Conservation (phyloP, 2,113 vertebrate species). For the Aleadryas rufinucha region DNA sequence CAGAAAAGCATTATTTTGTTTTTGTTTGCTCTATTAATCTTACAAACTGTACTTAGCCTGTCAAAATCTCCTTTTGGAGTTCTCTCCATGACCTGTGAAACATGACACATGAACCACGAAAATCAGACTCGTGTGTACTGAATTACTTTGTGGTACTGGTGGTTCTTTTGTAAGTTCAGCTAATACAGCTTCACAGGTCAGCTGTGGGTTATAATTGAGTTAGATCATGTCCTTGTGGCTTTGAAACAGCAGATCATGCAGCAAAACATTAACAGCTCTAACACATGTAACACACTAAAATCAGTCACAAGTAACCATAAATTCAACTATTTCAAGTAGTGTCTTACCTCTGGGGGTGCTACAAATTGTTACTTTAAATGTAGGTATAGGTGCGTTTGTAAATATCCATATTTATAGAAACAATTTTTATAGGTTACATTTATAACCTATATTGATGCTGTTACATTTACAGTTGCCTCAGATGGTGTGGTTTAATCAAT, state of each 20-base stretch:
- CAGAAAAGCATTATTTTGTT: neutral
- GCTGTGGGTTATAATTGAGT: slow-evolving; percentile 41
- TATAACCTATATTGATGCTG: no score
- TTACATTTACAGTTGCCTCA: neutral
- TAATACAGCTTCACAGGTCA: slow-evolving; percentile 39
- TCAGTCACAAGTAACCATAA: neutral
- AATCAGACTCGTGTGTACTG: neutral
- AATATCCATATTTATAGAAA: neutral
- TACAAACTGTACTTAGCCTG: slow-evolving; percentile 8
- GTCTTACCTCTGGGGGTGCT: neutral
- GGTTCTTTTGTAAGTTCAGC: slow-evolving; percentile 22
- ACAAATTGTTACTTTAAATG: neutral
- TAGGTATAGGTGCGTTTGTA: neutral
- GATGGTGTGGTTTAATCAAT: neutral
- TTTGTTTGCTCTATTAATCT: slow-evolving; percentile 46
- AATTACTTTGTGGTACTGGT: neutral
- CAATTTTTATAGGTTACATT: neutral
- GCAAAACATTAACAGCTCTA: neutral
- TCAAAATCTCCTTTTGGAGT: neutral
- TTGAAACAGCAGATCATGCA: neutral
- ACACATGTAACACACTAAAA: neutral
- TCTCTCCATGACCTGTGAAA: slow-evolving; percentile 17
- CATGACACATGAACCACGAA: neutral
- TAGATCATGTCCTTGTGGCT: slow-evolving; percentile 30
- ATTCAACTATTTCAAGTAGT: neutral